A percentile compares a stretch with the other conserved stretches of the same genome.
These are phyloP conservation scores for Drosophila santomea DNA, from an alignment of 1,140 invertebrate genomes.

Conservation along the genomic window DNA sequence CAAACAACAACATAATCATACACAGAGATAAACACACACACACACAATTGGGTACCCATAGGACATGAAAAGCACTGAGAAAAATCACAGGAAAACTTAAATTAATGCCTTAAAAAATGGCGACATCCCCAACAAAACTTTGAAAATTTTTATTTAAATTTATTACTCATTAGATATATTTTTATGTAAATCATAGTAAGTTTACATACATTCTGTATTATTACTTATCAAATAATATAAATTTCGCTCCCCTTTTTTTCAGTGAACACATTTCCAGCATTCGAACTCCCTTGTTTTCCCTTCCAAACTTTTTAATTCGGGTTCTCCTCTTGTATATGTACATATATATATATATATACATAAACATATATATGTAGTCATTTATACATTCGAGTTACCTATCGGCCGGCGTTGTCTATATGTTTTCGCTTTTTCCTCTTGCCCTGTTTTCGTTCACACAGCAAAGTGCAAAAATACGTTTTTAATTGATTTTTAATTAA, in stretches of 20 bases:
- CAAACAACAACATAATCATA: constrained; percentile 1
- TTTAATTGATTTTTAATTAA: constrained; percentile 83
- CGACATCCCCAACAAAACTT: too few relatives aligned
- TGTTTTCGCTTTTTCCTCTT: constrained; percentile 10
- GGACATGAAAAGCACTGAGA: not conserved
- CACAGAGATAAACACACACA: constrained; percentile 1
- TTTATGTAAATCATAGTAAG: too few relatives aligned
- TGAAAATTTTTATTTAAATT: too few relatives aligned
- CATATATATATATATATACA: too few relatives aligned
- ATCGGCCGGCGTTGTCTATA: constrained; percentile 13
- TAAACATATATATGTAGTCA: not conserved
- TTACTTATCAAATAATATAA: too few relatives aligned
- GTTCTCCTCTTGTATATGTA: not conserved
- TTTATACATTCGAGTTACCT: constrained; percentile 3
- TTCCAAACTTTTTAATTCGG: not conserved
- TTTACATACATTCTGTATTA: too few relatives aligned
- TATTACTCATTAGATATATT: too few relatives aligned
- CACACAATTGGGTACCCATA: not conserved
- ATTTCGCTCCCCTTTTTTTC: not conserved
- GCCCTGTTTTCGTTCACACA: constrained; percentile 17
- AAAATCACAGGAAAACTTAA: not conserved
- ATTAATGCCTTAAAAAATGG: too few relatives aligned
- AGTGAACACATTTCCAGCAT: constrained; percentile 5
- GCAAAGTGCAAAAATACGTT: constrained; percentile 72
- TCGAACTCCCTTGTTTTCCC: not conserved